Evolutionary conservation across 2,113 vertebrate species (phyloP), one percentile per base, ranked within the genome.

Genomic region (Benthochromis sp.): DNA sequence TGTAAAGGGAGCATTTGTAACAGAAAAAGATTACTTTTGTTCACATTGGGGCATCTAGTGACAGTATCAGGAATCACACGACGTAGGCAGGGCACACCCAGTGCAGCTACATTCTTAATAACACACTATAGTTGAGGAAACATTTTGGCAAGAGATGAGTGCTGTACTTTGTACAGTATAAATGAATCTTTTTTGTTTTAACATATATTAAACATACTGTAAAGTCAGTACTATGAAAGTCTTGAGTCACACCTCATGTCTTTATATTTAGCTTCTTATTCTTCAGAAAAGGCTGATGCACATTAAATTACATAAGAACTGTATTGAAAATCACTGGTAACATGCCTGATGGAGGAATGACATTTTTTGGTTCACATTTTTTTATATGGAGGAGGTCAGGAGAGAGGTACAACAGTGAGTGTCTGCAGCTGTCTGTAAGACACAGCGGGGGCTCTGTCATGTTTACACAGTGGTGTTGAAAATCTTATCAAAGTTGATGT

Each of bases 81-180:
- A 8, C 1, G 19, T 36, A 3, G 31, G 9, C 31, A 69, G 34
- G 7, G 19, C 3, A 69, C 11, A 40, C 34, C 34, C 11, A 63
- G 5, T 13, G 61, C 61, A 38, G 34, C 34, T 1, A n/a, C 61
- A 66, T 8, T 69, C 11, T 69, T 8, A 69, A 21, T 38, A 69
- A 69, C 11, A 40, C 34, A 69, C 17, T 63, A 36, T 36, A 36
- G 59, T 36, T 36, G 59, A 63, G 59, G 59, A 63, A 63, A 36
- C 59, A 63, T 63, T 63, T 63, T 63, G 59, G 0, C 59, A 36
- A 36, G 59, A 63, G 59, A n/a, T 0, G 4, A 0, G 31, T 63
- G 59, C 0, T 63, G 17, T 12, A 0, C 2, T 0, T 63, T 63
- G 31, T 63, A 63, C 59, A 0, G 59, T 0, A 63, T 36, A 63